These are phyloP conservation scores for Atherinomorus stipes DNA, from an alignment of 2,113 vertebrate species.

Conservation along the genomic window DNA sequence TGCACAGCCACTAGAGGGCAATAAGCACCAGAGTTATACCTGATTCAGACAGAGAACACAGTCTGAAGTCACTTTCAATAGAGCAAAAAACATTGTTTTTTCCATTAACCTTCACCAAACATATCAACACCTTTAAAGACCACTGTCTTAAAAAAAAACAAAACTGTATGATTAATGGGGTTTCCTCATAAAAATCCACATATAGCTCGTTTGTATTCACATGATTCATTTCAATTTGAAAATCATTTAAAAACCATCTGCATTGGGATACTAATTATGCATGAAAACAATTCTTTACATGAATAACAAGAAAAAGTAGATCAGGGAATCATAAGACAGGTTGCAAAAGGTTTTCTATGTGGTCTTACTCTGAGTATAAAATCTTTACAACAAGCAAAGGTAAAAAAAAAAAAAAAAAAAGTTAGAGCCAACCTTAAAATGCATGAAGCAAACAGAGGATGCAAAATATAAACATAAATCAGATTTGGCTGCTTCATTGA, in stretches of 20 bases:
- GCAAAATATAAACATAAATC: conserved; percentile 19
- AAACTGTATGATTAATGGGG: background rate
- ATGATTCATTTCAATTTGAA: background rate
- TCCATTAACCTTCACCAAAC: background rate
- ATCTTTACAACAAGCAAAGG: background rate
- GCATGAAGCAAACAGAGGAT: background rate
- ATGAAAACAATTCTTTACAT: conserved; percentile 13
- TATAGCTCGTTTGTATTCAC: background rate
- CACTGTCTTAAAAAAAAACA: conserved; percentile 3
- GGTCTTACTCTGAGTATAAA: background rate
- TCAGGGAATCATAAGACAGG: background rate
- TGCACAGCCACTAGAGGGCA: conserved; percentile 57
- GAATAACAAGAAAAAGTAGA: conserved; percentile 20
- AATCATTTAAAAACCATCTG: conserved; percentile 16
- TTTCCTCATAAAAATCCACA: background rate
- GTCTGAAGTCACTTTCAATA: too few relatives aligned
- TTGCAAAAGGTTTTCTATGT: background rate
- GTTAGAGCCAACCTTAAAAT: background rate
- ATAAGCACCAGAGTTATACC: conserved; percentile 10
- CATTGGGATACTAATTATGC: background rate
- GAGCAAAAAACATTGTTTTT: background rate
- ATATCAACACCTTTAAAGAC: background rate
- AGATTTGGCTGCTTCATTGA: background rate
- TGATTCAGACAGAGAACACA: background rate
- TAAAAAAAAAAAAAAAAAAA: background rate